Percentiles rank a stretch among this genome's conserved stretches.
Conservation (phyloP, 2,113 vertebrate species). For the Megaleporinus macrocephalus region DNA sequence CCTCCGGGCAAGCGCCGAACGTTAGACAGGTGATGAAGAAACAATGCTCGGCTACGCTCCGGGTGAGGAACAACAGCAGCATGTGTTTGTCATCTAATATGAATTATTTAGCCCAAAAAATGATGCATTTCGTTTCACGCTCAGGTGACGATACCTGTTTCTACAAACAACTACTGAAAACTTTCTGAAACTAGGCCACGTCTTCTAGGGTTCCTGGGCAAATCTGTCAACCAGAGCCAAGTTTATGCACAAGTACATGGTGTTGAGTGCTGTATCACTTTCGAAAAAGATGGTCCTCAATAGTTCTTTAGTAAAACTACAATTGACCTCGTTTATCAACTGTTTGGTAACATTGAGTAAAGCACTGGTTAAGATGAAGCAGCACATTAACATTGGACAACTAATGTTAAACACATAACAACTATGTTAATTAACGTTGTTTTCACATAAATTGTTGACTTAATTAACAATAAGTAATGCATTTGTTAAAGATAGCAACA, state of each 20-base stretch:
- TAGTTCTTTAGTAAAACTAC: no score
- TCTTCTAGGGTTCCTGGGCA: background rate
- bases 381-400: no score
- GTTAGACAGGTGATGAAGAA: conserved; percentile 62
- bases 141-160: conserved; percentile 59
- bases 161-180: background rate
- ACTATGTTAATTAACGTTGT: no score
- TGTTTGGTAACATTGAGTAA: no score
- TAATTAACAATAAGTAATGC: no score
- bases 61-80: conserved; percentile 63
- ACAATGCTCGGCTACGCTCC: conserved; percentile 26
- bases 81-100: conserved; percentile 64
- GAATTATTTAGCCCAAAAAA: conserved; percentile 65
- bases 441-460: no score
- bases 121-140: conserved; percentile 59
- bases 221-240: background rate
- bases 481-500: no score
- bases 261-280: background rate
- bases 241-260: background rate
- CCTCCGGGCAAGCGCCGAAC: conserved; percentile 53
- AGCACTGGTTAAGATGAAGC: no score
- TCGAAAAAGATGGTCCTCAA: no score
- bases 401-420: no score
- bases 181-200: background rate
- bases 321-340: no score